Evolutionary conservation across 1,140 invertebrate genomes (phyloP), one percentile per base, ranked within the genome.

Genomic region (Calephelis nemesis): DNA sequence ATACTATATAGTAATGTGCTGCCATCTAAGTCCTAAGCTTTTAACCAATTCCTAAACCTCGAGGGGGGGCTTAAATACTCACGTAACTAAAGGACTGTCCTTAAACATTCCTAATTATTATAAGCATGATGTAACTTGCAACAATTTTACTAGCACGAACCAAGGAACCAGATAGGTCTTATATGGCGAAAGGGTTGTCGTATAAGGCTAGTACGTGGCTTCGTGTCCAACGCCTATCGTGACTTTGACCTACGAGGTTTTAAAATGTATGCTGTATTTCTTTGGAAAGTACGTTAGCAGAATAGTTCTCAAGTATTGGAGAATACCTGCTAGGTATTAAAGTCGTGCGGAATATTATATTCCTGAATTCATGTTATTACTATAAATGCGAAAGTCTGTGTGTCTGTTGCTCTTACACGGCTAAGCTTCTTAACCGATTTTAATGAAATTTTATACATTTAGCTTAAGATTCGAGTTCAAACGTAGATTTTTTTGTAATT

Each of bases 191-290:
- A 52, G 58, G 50, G 63, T 30, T 54, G 7, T 47, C 66, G 19
- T 68, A 68, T 48, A 68, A 48, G 66, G 68, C 19, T 39, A 50
- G 68, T 71, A 73, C 74, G 71, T 75, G 74, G 67, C 64, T 45
- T 65, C 72, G 54, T 65, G 67, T 39, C 12, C 30, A 42, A 19
- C 40, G 64, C 67, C 52, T 68, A 67, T 74, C 77, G 77, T 76
- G 74, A 76, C 77, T 78, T 69, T 70, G 77, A 73, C 73, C 77
- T 69, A 71, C 70, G 72, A 73, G 47, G 19, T 64, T 49, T 64
- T 49, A 58, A 58, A 58, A 58, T 58, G 19, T 58, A 58, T 58
- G 52, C 19, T 58, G 45, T 64, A 39, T 49, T 64, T 64, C 42
- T 49, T 48, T 64, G 49, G 63, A 64, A 49, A 9, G 15, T 58